These are phyloP conservation scores for Spermophilus dauricus DNA, from an alignment of 2,113 vertebrate species.

Conservation along the genomic window DNA sequence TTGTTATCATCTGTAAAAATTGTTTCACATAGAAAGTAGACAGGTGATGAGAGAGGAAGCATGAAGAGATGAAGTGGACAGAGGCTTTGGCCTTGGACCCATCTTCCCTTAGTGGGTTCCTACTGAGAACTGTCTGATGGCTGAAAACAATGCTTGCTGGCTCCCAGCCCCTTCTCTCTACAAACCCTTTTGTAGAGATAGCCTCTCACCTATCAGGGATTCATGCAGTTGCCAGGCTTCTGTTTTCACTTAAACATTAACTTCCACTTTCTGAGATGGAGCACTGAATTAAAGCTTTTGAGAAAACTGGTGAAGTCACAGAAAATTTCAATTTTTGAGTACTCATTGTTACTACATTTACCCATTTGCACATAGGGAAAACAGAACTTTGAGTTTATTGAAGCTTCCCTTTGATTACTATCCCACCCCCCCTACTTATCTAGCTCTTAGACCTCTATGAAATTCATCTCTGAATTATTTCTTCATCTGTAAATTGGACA, in stretches of 20 bases:
- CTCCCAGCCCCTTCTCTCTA: not conserved
- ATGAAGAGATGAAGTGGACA: not conserved
- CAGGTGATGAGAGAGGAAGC: not conserved
- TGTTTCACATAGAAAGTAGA: not conserved
- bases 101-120: not conserved
- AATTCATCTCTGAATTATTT: constrained; percentile 39
- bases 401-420: not conserved
- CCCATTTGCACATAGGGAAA: not conserved
- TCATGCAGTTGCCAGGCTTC: not conserved
- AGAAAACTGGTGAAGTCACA: not conserved
- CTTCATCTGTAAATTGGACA: not conserved
- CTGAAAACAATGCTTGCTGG: not conserved
- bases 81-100: not conserved
- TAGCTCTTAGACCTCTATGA: not conserved
- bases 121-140: not conserved
- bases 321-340: constrained; percentile 31
- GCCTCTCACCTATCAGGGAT: not conserved
- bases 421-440: not conserved
- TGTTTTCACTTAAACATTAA: not conserved
- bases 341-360: not conserved
- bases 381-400: not conserved
- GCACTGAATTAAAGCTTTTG: not conserved
- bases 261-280: not conserved
- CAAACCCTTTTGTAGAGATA: not conserved
- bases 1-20: not conserved